Base-by-base conservation (phyloP, 2,888 invertebrate genomes). In the Lochmaea capreae region DNA sequence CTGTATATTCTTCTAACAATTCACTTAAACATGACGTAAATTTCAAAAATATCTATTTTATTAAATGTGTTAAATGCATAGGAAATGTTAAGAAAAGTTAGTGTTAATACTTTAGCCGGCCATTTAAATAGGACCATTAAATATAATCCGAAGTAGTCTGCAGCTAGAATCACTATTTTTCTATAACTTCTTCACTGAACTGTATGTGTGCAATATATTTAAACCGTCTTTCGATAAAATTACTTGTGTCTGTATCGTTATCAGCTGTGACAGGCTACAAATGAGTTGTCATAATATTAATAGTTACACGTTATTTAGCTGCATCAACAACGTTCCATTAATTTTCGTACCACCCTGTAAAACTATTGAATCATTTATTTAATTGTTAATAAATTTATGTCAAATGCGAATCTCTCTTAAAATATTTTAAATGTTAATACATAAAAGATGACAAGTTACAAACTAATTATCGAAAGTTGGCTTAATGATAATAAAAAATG, bases 81-180 rank as follows among this genome's bases (percentile, higher is more conserved):
- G 46, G 46, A 12, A 46, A 46, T 58, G 22, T 58, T 2, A 58
- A 22, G 3, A 58, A 58, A 59, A 59, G 14, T 33, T 26, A 33
- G 16, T n/a, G 59, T 33, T 26, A 12, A 26, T 33, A 63, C 2
- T 63, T n/a, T 63, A 63, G 62, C 62, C 62, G 43, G 61, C 61
- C 61, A 39, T 61, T 12, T 42, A 39, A 39, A 16, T 70, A 33
- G 39, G 26, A 52, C 52, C 22, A 42, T 42, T 33, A 10, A 46
- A 54, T 39, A 58, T 67, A 22, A 54, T 3, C 18, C 11, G 43
- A 18, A 8, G 11, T 63, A 63, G 62, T 43, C 12, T 63, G 33
- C 63, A 62, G 62, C 14, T 65, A 52, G 26, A 52, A 46, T 62
- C 69, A 70, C 69, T 70, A 70, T 70, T 70, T 70, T 70, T 70